Base-by-base conservation (phyloP, 2,797 vertebrate species). In the Typhlichthys subterraneus region DNA sequence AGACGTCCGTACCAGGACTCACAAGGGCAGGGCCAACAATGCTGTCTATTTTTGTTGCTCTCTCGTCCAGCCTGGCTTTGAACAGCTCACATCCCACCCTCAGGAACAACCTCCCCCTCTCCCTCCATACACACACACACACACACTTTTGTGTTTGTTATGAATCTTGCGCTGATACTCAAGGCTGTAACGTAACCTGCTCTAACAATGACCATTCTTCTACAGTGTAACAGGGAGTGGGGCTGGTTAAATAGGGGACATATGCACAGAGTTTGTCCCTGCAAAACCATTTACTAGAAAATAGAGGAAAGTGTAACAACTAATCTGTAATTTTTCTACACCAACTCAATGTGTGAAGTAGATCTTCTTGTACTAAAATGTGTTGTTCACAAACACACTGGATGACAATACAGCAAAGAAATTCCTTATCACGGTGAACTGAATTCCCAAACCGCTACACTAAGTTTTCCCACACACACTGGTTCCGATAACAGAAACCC, bases 1-100 rank as follows among this genome's bases (percentile, higher is more conserved):
- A 76, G 91, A 91, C 60, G 79, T 83, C 82, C 59, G 90, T 88
- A 88, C 91, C 91, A 89, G 86, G 87, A 76, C 57, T 33, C 76
- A 61, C 72, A 79, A 23, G 75, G 42, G 45, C 55, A 60, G 65
- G 59, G 59, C 61, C 77, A 84, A 89, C 89, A 90, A 85, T 87
- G 84, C 84, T 65, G 59, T 73, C 80, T 72, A 88, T 90, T 85
- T 23, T 76, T 85, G 75, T 76, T 63, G 76, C 66, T 57, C 56
- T 56, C 47, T 71, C 68, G 75, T 82, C 61, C 75, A 64, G 64
- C 12, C 67, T 67, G 63, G 79, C 77, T 87, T 89, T 90, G 58
- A 89, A 85, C 75, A 71, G 73, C 83, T 82, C 55, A 84, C 55
- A 79, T 76, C 72, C 53, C 50, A 47, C 61, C 71, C 59, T 72